These are phyloP conservation scores for Eulimnadia texana DNA, from an alignment of 1,140 invertebrate genomes.

Conservation along the genomic window DNA sequence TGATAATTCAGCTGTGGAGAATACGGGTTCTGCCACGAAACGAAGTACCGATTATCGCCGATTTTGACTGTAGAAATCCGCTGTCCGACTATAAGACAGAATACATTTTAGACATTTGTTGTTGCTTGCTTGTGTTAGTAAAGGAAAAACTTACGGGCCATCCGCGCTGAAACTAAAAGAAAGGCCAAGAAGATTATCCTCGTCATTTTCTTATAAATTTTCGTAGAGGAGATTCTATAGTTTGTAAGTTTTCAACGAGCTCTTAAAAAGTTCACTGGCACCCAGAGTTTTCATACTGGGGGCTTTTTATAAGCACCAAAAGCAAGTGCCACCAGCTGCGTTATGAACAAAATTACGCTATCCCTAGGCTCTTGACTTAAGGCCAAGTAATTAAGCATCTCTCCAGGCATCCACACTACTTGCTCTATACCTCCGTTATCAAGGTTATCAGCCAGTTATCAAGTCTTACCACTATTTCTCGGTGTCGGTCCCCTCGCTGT, in stretches of 20 bases:
- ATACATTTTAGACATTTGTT: background rate
- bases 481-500: too few species aligned
- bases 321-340: background rate
- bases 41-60: conserved; percentile 72
- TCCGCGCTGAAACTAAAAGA: background rate
- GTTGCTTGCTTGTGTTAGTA: background rate
- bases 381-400: too few species aligned
- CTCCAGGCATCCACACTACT: background rate
- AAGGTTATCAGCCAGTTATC: too few species aligned
- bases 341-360: background rate
- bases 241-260: too few species aligned
- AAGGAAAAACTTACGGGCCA: background rate
- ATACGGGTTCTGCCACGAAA: conserved; percentile 74
- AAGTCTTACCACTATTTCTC: too few species aligned
- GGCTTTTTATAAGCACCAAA: background rate
- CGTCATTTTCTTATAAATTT: background rate
- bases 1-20: conserved; percentile 65
- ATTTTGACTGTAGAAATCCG: conserved; percentile 25
- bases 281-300: background rate
- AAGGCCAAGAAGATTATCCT: background rate
- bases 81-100: background rate
- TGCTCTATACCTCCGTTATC: too few species aligned
- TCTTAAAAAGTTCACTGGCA: background rate
- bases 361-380: background rate
- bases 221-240: background rate